Evolutionary conservation across 2,888 invertebrate genomes (phyloP), one percentile per base, ranked within the genome.

Genomic region (Coremacera marginata): DNA sequence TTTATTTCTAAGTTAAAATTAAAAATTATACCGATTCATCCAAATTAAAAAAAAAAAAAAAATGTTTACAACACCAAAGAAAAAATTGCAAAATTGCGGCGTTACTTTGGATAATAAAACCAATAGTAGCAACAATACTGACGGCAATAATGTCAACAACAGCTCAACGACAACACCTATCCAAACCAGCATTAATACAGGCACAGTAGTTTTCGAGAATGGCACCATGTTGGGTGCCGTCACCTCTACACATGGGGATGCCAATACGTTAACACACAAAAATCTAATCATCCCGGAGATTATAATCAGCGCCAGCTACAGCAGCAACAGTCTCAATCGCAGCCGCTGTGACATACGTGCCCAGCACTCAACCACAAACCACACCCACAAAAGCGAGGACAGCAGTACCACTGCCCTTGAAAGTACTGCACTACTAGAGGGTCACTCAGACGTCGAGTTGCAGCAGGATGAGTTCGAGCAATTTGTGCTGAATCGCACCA

Each of bases 141-240:
- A 78, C 74, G 51, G 57, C 34, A 67, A 75, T 19, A 49, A 62
- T 57, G 57, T 71, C 75, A 78, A 73, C 70, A 19, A 60, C 62
- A 22, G 51, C 19, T 19, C 27, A 22, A 25, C 78, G 77, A 76
- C 72, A 34, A 65, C 37, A n/a, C n/a, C n/a, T n/a, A n/a, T n/a
- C 51, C 65, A 67, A 44, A 70, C 7, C 44, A 44, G 14, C 44
- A 44, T 11, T 14, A 71, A 37, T 7, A 25, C 55, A 11, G 37
- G 67, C 19, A 80, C 82, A 25, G 81, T 83, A 55, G 83, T 88
- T 52, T 84, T 88, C 77, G 89, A 89, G 80, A 89, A 88, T 80
- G 89, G 89, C 81, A 89, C 89, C 77, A 84, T 89, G 77, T 81
- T 88, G 80, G 89, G 88, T 80, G 84, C 87, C 27, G 82, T 88